These are phyloP conservation scores for Pipa parva DNA, from an alignment of 2,113 vertebrate genomes.

Conservation along the genomic window DNA sequence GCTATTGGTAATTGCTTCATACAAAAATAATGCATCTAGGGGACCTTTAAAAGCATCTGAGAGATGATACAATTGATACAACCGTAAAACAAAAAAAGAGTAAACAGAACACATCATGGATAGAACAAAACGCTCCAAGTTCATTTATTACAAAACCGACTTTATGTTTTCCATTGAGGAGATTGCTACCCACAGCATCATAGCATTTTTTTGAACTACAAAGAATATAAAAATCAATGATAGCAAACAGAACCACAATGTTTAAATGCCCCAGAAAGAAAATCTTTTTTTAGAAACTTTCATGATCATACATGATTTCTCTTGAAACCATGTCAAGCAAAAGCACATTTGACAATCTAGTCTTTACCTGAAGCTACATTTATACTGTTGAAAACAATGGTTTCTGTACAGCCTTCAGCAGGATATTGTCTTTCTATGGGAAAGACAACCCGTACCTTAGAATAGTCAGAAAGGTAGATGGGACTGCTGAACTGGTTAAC, in stretches of 20 bases:
- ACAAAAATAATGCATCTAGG: neutral
- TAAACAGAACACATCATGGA: neutral
- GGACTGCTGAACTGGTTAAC: no score
- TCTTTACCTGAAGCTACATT: no score
- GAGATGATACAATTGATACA: neutral
- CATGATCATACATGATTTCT: slow-evolving; percentile 25
- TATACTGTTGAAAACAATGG: no score
- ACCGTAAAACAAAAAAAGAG: neutral
- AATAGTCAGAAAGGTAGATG: no score
- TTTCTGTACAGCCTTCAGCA: no score
- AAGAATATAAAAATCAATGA: slow-evolving; percentile 26
- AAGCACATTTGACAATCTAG: no score
- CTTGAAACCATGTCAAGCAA: no score
- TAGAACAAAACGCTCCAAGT: neutral
- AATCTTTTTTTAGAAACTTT: slow-evolving; percentile 26
- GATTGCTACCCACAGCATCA: slow-evolving; percentile 11
- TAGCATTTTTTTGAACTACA: slow-evolving; percentile 23
- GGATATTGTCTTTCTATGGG: no score
- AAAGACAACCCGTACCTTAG: no score
- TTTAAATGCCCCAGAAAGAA: slow-evolving; percentile 27
- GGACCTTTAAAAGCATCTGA: neutral
- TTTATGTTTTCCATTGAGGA: slow-evolving; percentile 12
- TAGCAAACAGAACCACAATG: slow-evolving; percentile 25
- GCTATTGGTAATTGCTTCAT: no score
- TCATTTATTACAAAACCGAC: slow-evolving; percentile 12